Evolutionary conservation across 2,113 vertebrate species (phyloP), one percentile per base, ranked within the genome.

Genomic region (Aphyosemion australe): DNA sequence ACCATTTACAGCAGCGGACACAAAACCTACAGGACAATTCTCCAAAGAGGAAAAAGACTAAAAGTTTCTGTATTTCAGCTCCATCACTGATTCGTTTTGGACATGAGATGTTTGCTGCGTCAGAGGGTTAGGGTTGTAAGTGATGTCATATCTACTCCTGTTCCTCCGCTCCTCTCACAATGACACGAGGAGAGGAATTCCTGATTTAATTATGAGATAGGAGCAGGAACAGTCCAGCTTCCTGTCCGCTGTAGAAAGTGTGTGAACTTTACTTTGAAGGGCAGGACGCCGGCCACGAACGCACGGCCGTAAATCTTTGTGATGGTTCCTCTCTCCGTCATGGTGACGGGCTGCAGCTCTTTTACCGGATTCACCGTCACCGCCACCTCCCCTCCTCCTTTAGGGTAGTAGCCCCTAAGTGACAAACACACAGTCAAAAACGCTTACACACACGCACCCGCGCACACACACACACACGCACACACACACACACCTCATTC

Each of bases 331-430:
- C 96, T 91, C 61, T 97, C 95, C 5, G 79, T 96, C 90, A 99
- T 88, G 75, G 84, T 92, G 73, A 99, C 82, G 2, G 97, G 94
- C 59, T 68, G 95, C 82, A 99, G 72, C 63, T 95, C 93, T 74
- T 95, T 97, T 60, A 97, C 83, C 1, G 97, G 96, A 15, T 93
- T 93, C 65, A 95, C 93, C 15, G 76, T 93, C 54, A 95, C 71
- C 34, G 91, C 18, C 59, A 99, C 93, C 87, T 98, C 95, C 9
- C 97, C 97, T 0, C 97, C 97, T 12, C 97, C 97, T 76, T 95
- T 95, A 47, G 97, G 97, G 73, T 98, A 99, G 90, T 96, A 99
- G 18, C 97, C 97, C 83, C 97, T 99, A 62, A 48, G 9, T n/a
- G 18, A 72, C 49, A 53, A 7, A 61, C 21, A 71, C 32, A 51